Conservation (phyloP, 2,888 invertebrate genomes). For the Agrotis segetum region DNA sequence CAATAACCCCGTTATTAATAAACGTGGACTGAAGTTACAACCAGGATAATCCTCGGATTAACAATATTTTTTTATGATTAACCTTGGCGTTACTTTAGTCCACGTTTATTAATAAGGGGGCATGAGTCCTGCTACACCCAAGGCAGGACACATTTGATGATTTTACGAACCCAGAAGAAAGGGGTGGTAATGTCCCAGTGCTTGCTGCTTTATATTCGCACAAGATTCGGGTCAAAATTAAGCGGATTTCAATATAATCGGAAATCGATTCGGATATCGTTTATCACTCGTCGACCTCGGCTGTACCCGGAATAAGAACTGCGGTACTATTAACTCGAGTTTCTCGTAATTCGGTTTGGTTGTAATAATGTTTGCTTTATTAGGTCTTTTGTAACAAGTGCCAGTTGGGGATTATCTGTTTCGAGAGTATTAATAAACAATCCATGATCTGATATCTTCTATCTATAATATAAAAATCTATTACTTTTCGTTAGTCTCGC, state of each 20-base stretch:
- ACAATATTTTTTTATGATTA: too few species aligned
- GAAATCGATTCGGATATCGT: slow-evolving; percentile 66
- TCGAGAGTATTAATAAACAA: not conserved
- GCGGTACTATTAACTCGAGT: slow-evolving; percentile 32
- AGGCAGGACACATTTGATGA: too few species aligned
- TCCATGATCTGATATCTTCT: not conserved
- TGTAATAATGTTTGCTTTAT: slow-evolving; percentile 9
- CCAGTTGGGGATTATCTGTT: not conserved
- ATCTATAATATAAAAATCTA: too few species aligned
- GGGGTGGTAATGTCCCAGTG: slow-evolving; percentile 36
- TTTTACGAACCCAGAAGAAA: too few species aligned
- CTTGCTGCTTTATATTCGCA: slow-evolving; percentile 51
- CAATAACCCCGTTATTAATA: too few species aligned
- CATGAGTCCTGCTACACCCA: too few species aligned
- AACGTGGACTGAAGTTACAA: too few species aligned
- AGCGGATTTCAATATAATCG: slow-evolving; percentile 66
- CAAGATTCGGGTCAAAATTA: slow-evolving; percentile 61
- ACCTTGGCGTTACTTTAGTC: too few species aligned
- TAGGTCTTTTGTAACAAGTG: not conserved
- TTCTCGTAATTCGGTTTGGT: slow-evolving; percentile 40
- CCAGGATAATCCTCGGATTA: too few species aligned
- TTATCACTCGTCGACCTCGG: slow-evolving; percentile 59
- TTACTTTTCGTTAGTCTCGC: too few species aligned
- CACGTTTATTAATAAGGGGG: too few species aligned
- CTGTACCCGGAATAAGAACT: slow-evolving; percentile 27